Base-by-base conservation (phyloP, 2,888 invertebrate species). In the Bhutanitis thaidina region DNA sequence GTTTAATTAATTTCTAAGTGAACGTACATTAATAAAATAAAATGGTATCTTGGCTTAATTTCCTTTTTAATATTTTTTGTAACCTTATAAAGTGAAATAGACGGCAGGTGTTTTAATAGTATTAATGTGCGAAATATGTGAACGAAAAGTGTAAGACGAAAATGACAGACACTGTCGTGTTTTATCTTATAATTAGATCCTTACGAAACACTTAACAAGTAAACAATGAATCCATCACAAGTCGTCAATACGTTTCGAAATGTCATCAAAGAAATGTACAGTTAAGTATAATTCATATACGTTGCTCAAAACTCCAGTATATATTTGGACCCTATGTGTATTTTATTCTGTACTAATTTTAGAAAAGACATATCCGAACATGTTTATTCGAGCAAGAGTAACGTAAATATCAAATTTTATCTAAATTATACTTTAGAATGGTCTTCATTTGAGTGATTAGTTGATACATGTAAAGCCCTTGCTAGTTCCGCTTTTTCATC, bases 401-500 rank as follows among this genome's bases (percentile, higher is more conserved):
- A 60, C 56, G 54, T 58, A 56, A 55, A 56, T 46, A 54, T 52
- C 29, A 45, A 41, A 36, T 15, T 44, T 32, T 20, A 27, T 51
- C 43, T 49, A 47, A 32, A 48, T 70, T 77, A 80, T 54, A 81
- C 73, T 69, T 80, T 82, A 10, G 80, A 64, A 68, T 53, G 73
- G 61, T 58, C 59, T 37, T 60, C 59, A 38, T 69, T 65, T 12
- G 34, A 34, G 1, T 80, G 76, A 16, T 68, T 74, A 4, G 79
- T 62, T 0, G 85, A 84, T 0, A 74, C 74, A 56, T 85, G 84
- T 14, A 89, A 57, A 0, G 82, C 89, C 53, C 80, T 77, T 5
- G 88, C 89, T 9, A 89, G 70, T 62, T 89, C 91, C 12, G 90
- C 90, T 62, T 93, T 93, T 62, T 93, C 93, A 56, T 91, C 90